Evolutionary conservation across 2,113 vertebrate genomes (phyloP).

Genomic region (Acanthisitta chloris): DNA sequence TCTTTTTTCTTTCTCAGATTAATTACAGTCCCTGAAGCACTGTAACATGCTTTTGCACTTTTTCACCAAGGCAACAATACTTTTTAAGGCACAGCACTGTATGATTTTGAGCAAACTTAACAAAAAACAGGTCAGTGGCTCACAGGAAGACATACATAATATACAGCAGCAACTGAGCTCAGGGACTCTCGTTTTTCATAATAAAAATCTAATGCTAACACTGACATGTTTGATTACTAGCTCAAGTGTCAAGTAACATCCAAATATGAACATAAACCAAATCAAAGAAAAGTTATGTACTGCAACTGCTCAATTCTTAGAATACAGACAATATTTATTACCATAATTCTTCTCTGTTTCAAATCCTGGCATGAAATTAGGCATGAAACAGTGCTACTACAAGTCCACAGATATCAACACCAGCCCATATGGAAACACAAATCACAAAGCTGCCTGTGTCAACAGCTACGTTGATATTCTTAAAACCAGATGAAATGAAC

Average conservation of each 20-base stretch:
- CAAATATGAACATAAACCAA: background rate
- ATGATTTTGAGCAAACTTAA: background rate
- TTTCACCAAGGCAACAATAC: slow-evolving; percentile 50
- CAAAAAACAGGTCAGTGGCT: slow-evolving; percentile 36
- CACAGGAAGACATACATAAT: background rate
- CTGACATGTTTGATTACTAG: background rate
- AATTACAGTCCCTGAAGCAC: slow-evolving; percentile 9
- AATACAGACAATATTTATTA: background rate
- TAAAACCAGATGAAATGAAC: background rate
- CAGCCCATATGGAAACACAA: background rate
- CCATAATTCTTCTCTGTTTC: background rate
- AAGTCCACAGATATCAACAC: background rate
- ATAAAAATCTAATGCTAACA: background rate
- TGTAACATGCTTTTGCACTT: slow-evolving; percentile 45
- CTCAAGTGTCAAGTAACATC: background rate
- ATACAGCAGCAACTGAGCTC: background rate
- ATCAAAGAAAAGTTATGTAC: background rate
- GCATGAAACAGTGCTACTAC: background rate
- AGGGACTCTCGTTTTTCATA: background rate
- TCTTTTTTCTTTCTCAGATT: background rate
- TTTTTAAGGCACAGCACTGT: background rate
- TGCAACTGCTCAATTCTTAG: background rate
- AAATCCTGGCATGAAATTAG: slow-evolving; percentile 1
- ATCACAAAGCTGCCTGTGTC: background rate
- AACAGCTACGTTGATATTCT: background rate